phyloP scores from a whole-genome alignment of 2,888 invertebrate genomes.

The Torymus aiolomorphi region DNA sequence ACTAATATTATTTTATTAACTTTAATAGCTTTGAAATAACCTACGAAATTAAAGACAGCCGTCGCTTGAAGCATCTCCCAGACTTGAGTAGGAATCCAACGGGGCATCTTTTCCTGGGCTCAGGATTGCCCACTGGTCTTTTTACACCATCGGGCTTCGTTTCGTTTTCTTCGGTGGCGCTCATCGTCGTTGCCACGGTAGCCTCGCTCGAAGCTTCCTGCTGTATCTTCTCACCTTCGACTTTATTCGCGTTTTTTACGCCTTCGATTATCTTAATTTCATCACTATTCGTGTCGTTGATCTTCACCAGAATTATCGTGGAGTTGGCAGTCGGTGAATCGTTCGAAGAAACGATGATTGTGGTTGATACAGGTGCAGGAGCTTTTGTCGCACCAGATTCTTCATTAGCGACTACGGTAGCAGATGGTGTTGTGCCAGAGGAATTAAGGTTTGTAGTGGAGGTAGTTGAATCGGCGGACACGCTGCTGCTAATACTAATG shows the following conservation, averaged over 20 bases:
- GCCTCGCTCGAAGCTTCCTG: background rate
- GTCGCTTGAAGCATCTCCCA: constrained; percentile 71
- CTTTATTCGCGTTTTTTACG: background rate
- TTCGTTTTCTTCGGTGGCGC: background rate
- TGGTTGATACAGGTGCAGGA: too few relatives aligned
- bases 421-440: too few relatives aligned
- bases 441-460: too few relatives aligned
- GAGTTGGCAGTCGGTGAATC: too few relatives aligned
- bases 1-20: too few relatives aligned
- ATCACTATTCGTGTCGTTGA: too few relatives aligned
- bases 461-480: too few relatives aligned
- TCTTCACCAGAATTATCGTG: too few relatives aligned
- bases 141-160: background rate
- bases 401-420: too few relatives aligned
- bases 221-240: background rate
- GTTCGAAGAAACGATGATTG: too few relatives aligned
- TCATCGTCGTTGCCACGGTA: background rate
- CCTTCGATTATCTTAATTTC: constrained; percentile 4
- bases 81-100: constrained; percentile 69
- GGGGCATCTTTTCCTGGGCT: constrained; percentile 63
- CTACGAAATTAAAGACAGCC: constrained; percentile 69
- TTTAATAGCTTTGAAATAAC: constrained; percentile 51
- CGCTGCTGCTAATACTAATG: too few relatives aligned
- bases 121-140: constrained; percentile 11
- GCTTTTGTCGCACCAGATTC: too few relatives aligned